Evolutionary conservation across 2,888 invertebrate species (phyloP), one percentile per base, ranked within the genome.

Genomic region (Ypsolopha scabrella): DNA sequence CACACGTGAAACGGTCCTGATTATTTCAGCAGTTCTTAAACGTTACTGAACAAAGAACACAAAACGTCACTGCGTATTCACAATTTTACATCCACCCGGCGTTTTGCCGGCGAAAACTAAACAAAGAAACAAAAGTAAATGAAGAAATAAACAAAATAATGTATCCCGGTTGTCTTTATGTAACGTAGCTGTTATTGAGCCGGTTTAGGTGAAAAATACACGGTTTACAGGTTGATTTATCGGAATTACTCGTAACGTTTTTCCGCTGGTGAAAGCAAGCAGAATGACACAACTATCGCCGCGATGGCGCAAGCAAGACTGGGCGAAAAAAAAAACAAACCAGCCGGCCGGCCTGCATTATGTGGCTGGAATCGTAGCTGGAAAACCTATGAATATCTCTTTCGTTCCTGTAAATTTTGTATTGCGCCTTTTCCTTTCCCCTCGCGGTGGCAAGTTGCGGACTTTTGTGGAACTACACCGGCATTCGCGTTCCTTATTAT

Each of bases 41-140:
- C 59, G 70, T 72, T 74, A 78, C 70, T 60, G 55, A 72, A 68
- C 62, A 24, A 24, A 24, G 24, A 24, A 70, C 70, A 77, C 73
- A 66, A 52, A 61, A 67, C 57, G 65, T 65, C 64, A 66, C 56
- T 64, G 62, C 59, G 60, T 67, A 63, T 60, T 62, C 71, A 68
- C 59, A 61, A 59, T 62, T 63, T 62, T 63, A 58, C 58, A 57
- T 54, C 57, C 63, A 61, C 59, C 81, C 81, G 82, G 82, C 74
- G 67, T 79, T 80, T 81, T 75, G 67, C 78, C 77, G 79, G 76
- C 63, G 59, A 75, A 80, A 79, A 68, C 62, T 70, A 70, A 64
- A 55, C 54, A 58, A 60, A 51, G 54, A 70, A 64, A 65, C 63
- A 59, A 49, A 58, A 70, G 65, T 52, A 56, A 63, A 67, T 61